Base-by-base conservation (phyloP, 2,797 vertebrate species). In the Xiphorhynchus erythropygius region DNA sequence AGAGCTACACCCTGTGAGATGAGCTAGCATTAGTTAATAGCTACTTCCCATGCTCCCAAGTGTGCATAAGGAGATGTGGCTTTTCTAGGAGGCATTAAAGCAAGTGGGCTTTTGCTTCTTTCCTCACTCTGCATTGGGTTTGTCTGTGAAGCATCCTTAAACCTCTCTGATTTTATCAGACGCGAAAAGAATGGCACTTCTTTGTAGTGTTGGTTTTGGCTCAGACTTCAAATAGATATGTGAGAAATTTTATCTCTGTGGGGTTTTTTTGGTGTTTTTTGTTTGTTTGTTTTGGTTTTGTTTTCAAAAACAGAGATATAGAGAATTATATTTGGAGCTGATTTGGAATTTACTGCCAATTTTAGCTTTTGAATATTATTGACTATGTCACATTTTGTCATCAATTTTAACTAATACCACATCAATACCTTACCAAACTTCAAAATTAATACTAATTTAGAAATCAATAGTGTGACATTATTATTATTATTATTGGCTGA, bases 1-100 rank as follows among this genome's bases (percentile, higher is more conserved):
- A 1, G 11, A 69, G 57, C 62, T 93, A 88, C 94, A 73, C 83
- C 87, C 91, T 50, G 8, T 33, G 63, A 90, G 67, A 84, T 55
- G 76, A 94, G 55, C 59, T 87, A 5, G 75, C 41, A 59, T 79
- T 49, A 86, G 47, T 55, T 91, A 95, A 63, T 62, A 83, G 75
- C 47, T 87, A 76, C 25, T 91, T 92, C 53, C 49, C 62, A 8
- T 77, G 77, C 68, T 70, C 46, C 46, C 23, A 39, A 68, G 46
- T 9, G 13, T 25, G 28, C 4, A 2, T n/a, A 30, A n/a, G 22
- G 44, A 88, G 37, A 62, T 55, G 77, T 13, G 41, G 28, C 67
- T 84, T 18, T 84, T 81, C 16, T 75, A 35, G 39, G 25, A 78
- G 49, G 23, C 33, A 18, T 71, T 59, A 69, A 63, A 75, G 5